Evolutionary conservation across 2,113 vertebrate genomes (phyloP).

Genomic region (Kryptolebias marmoratus): DNA sequence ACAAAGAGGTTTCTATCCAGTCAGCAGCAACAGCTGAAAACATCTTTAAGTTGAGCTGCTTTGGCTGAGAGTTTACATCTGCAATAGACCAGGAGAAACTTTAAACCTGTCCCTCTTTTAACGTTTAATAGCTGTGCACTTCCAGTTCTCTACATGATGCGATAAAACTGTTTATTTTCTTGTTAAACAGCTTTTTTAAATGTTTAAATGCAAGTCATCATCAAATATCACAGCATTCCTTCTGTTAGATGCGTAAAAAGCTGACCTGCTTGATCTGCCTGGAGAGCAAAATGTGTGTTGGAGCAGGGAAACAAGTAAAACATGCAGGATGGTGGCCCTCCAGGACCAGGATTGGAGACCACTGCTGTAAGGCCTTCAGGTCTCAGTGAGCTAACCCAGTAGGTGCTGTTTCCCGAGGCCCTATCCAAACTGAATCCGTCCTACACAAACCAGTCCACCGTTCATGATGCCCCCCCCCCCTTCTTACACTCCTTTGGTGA

Average conservation of each 20-base stretch:
- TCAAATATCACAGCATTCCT: no score
- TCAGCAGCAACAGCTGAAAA: constrained; percentile 81
- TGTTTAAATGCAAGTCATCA: background rate
- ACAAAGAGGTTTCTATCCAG: constrained; percentile 81
- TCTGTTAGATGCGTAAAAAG: no score
- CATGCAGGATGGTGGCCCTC: no score
- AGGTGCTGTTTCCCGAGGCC: no score
- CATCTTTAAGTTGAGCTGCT: constrained; percentile 70
- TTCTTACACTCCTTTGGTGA: background rate
- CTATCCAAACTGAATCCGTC: no score
- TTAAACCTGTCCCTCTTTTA: background rate
- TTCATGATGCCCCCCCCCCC: background rate
- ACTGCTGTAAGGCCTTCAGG: no score
- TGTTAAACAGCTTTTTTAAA: background rate
- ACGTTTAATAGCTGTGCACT: background rate
- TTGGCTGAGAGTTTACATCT: constrained; percentile 35
- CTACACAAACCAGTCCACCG: no score
- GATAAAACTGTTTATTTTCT: background rate
- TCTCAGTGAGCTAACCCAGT: no score
- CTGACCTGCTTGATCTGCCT: no score
- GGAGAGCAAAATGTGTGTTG: no score
- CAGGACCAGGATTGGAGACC: no score
- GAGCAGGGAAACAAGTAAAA: no score
- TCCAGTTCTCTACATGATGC: fast-evolving
- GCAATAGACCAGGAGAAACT: background rate